Percentiles rank a stretch among this genome's conserved stretches.
Conservation (phyloP, 2,888 invertebrate species). For the Eilema griseolum region DNA sequence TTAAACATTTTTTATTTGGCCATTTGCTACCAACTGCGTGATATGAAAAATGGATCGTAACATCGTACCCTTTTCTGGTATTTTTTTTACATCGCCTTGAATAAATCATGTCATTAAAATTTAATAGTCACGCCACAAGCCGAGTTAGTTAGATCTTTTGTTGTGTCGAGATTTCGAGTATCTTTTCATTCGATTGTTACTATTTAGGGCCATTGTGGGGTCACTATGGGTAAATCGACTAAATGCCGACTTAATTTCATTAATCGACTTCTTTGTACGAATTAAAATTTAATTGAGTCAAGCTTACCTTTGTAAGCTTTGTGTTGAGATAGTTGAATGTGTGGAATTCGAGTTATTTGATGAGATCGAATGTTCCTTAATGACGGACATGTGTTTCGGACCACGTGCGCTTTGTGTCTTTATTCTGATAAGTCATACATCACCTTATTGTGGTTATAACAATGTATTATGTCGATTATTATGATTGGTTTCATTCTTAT, state of each 20-base stretch:
- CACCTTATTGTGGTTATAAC: constrained; percentile 50
- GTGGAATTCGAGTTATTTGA: constrained; percentile 77
- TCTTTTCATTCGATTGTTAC: constrained; percentile 84
- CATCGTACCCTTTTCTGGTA: constrained; percentile 85
- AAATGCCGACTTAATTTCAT: constrained; percentile 87
- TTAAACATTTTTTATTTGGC: constrained; percentile 86
- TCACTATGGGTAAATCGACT: constrained; percentile 80
- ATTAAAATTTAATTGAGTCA: constrained; percentile 87
- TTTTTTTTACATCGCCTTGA: constrained; percentile 74
- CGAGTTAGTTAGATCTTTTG: constrained; percentile 85
- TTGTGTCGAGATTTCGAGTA: constrained; percentile 74
- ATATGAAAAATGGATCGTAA: constrained; percentile 86
- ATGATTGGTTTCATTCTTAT: constrained; percentile 36
- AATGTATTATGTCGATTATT: constrained; percentile 46
- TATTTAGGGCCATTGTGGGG: constrained; percentile 81
- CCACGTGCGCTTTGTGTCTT: constrained; percentile 69
- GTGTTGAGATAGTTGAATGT: constrained; percentile 68
- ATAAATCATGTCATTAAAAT: constrained; percentile 87
- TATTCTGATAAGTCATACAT: constrained; percentile 56
- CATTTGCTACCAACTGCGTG: constrained; percentile 87
- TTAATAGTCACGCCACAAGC: constrained; percentile 84
- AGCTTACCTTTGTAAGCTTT: constrained; percentile 73
- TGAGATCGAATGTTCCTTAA: constrained; percentile 66
- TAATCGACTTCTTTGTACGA: constrained; percentile 85
- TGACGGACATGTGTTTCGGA: constrained; percentile 77